These are phyloP conservation scores for Papilio xuthus DNA, from an alignment of 1,140 invertebrate species.

Conservation along the genomic window DNA sequence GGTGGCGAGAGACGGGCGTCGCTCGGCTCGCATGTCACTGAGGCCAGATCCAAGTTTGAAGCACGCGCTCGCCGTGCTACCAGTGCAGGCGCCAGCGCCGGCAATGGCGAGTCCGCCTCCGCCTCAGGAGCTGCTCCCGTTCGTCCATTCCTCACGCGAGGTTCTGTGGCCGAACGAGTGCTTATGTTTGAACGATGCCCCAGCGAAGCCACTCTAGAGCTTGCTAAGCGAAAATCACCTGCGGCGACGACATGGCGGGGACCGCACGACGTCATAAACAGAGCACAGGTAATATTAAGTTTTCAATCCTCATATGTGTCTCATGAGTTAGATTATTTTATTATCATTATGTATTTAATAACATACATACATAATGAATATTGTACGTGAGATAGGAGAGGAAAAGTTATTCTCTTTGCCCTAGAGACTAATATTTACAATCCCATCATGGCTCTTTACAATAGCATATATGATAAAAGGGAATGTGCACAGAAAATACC, in stretches of 20 bases:
- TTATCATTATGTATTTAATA: neutral
- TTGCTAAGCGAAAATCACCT: constrained; percentile 86
- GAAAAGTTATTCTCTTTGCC: neutral
- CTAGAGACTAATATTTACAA: constrained; percentile 2
- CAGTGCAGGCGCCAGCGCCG: constrained; percentile 76
- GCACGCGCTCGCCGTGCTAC: constrained; percentile 71
- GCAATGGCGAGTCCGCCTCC: constrained; percentile 69
- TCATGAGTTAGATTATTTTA: constrained; percentile 29
- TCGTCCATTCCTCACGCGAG: constrained; percentile 92
- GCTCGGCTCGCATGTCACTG: constrained; percentile 72
- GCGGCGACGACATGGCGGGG: constrained; percentile 84
- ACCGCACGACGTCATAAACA: constrained; percentile 85
- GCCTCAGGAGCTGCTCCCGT: constrained; percentile 80
- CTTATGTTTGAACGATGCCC: constrained; percentile 96
- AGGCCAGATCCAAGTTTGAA: constrained; percentile 78
- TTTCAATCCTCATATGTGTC: constrained; percentile 35
- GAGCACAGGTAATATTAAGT: constrained; percentile 85
- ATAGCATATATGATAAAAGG: neutral
- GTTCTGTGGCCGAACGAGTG: constrained; percentile 95
- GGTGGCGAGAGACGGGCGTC: constrained; percentile 70
- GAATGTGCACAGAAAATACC: neutral
- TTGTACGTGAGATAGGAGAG: neutral
- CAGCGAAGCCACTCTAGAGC: constrained; percentile 85
- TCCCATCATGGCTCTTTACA: neutral
- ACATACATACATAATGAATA: neutral